Evolutionary conservation across 2,113 vertebrate species (phyloP), one percentile per base, ranked within the genome.

Genomic region (Megaleporinus macrocephalus): DNA sequence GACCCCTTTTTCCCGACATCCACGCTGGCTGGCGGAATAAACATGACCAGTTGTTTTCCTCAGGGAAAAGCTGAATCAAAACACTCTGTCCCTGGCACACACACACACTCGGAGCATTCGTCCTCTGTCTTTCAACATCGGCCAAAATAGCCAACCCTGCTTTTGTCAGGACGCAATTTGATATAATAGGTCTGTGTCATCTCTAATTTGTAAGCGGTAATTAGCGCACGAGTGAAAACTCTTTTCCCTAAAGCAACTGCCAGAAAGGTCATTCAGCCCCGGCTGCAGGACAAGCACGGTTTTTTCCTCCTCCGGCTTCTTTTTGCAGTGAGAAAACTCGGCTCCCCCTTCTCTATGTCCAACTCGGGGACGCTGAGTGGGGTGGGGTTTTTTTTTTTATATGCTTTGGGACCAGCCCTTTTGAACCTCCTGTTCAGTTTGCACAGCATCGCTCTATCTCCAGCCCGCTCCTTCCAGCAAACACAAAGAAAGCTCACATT

Each of bases 1-100:
- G 76, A 70, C 74, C 47, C n/a, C 72, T 55, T 84, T 70, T 85
- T 84, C 20, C 78, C 16, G n/a, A 83, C 66, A 85, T 86, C 79
- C 53, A 51, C 76, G 71, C 65, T 65, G 51, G 22, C 59, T 61
- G 13, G 49, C 82, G 53, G 59, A 87, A 82, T 84, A 87, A 86
- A 85, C 83, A 27, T 59, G 79, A 49, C 47, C 3, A 51, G n/a
- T 72, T 83, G 73, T 86, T 85, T 79, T 76, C 77, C 75, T 79
- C 29, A 10, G 73, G 76, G 80, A 79, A 53, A 44, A 15, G 22
- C n/a, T 26, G 57, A 49, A 49, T 82, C 53, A 49, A 63, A 81
- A 83, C 76, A 79, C 36, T 63, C 74, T 36, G 14, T 63, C 57
- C 27, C 55, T n/a, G 27, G 78, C 30, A 82, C 36, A 26, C 44